Percentiles rank a stretch among this genome's conserved stretches.
These are phyloP conservation scores for Trinectes maculatus DNA, from an alignment of 2,113 vertebrate genomes.

Conservation along the genomic window DNA sequence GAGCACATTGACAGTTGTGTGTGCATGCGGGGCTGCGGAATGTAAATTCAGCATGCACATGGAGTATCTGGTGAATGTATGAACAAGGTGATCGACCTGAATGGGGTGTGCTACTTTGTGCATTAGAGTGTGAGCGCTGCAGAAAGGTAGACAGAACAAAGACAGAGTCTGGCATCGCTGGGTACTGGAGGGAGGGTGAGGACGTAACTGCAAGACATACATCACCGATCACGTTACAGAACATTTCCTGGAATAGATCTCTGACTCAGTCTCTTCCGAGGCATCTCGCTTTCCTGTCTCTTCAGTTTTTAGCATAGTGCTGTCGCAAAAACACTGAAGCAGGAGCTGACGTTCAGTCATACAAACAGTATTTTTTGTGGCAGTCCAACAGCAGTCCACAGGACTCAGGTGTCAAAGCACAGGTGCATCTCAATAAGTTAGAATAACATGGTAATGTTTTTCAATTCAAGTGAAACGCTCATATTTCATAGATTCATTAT, in stretches of 20 bases:
- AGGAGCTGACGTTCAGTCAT: neutral
- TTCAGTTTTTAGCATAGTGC: neutral
- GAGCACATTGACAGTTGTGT: neutral
- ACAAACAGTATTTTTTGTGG: neutral
- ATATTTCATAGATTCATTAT: no score
- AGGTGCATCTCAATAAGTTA: no score
- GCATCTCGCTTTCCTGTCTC: neutral
- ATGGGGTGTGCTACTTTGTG: neutral
- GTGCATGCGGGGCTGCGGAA: neutral
- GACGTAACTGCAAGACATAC: constrained; percentile 18
- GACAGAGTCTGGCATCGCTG: neutral
- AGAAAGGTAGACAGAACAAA: neutral
- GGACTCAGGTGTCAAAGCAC: no score
- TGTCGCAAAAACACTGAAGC: neutral
- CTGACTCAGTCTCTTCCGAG: constrained; percentile 22
- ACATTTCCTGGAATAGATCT: constrained; percentile 37
- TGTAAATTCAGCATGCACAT: neutral
- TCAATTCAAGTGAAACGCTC: no score
- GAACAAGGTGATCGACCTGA: neutral
- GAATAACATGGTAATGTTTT: no score
- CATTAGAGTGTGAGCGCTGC: constrained; percentile 1
- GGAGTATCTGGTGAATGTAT: neutral
- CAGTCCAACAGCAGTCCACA: no score
- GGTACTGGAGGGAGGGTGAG: constrained; percentile 1
- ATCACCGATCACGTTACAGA: constrained; percentile 49